These are phyloP conservation scores for Acipenser transmontanus DNA, from an alignment of 2,797 vertebrate genomes.

Conservation along the genomic window DNA sequence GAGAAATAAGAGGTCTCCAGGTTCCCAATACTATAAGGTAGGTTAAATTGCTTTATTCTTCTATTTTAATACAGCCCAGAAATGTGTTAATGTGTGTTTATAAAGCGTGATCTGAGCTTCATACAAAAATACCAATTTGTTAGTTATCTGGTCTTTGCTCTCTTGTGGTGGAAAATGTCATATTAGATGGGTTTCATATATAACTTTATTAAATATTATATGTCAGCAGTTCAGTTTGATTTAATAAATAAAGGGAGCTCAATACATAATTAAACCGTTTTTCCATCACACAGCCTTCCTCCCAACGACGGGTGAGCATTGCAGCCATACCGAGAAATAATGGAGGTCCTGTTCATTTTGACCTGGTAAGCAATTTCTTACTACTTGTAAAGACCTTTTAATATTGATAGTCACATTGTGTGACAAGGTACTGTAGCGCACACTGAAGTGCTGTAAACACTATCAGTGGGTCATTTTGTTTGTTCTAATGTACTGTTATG, in stretches of 20 bases:
- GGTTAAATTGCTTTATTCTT: conserved; percentile 8
- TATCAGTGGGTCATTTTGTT: too few species aligned
- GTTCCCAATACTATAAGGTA: conserved; percentile 56
- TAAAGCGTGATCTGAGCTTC: neutral
- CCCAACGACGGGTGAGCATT: conserved; percentile 75
- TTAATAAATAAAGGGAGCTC: too few species aligned
- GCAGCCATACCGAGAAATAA: conserved; percentile 66
- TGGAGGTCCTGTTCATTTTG: conserved; percentile 53
- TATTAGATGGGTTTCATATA: too few species aligned
- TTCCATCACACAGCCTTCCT: conserved; percentile 46
- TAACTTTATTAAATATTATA: too few species aligned
- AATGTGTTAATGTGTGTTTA: neutral
- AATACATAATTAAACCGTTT: neutral
- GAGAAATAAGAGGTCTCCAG: conserved; percentile 49
- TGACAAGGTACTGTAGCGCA: too few species aligned
- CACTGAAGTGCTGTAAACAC: too few species aligned
- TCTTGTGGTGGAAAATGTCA: too few species aligned
- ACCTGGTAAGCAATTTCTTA: conserved; percentile 53
- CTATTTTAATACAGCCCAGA: too few species aligned
- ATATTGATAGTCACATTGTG: too few species aligned
- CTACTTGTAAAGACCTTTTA: too few species aligned
- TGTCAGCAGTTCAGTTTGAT: too few species aligned
- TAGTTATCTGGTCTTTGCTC: neutral
- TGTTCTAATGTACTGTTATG: too few species aligned
- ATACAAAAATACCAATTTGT: neutral